Evolutionary conservation across 2,888 invertebrate species (phyloP), one percentile per base, ranked within the genome.

Genomic region (Caprella mutica): DNA sequence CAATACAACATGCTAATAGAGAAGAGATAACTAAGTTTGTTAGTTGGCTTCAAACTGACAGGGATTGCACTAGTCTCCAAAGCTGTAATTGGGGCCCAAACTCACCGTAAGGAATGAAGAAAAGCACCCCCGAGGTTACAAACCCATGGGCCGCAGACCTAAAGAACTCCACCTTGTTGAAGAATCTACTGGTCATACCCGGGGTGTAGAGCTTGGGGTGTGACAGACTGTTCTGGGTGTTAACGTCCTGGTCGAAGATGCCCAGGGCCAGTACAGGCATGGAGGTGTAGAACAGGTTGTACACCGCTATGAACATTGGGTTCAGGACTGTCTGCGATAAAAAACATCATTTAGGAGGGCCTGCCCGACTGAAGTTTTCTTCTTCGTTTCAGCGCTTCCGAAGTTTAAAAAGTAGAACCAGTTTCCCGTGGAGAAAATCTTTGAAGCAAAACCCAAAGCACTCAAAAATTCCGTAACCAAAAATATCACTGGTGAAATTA

Each of bases 281-380:
- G 62, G 97, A 93, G 66, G 98, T 98, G 80, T 97, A 98, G 80
- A 97, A 94, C 68, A 98, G 79, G 77, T 98, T 98, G 80, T 97
- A 99, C 66, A 96, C 89, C 51, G 96, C 93, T 75, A 99, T 97
- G 79, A 94, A 94, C 85, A 92, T 91, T 66, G 96, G 93, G 79
- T 99, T 98, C 76, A 93, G 97, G 69, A 99, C 85, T 69, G 97
- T 96, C 94, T 97, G 80, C 14, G 79, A 80, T 65, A 67, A 66
- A 66, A 65, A 57, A 58, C 65, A 23, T 44, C 17, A 21, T 17
- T 19, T 38, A 19, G 19, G 38, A 17, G 38, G 19, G n/a, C n/a
- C n/a, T n/a, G n/a, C n/a, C n/a, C n/a, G n/a, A n/a, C n/a, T n/a
- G n/a, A n/a, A n/a, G n/a, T n/a, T n/a, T n/a, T n/a, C n/a, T n/a